Base-by-base conservation (phyloP, 1,140 invertebrate genomes). In the Drosophila pruinosa region DNA sequence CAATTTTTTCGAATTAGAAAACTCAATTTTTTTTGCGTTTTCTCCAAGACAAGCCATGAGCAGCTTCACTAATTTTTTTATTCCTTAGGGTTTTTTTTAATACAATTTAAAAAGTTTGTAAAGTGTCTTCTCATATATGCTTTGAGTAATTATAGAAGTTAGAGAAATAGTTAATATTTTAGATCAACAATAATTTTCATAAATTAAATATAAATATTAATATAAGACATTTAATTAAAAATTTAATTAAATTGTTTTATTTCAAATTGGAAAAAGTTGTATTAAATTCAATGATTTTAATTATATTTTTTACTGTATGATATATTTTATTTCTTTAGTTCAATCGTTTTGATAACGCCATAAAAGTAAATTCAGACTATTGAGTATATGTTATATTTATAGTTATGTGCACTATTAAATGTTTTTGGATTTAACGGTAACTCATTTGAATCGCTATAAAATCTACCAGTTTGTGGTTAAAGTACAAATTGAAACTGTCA, bases 1-100 rank as follows among this genome's bases (percentile, higher is more conserved):
- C 82, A 86, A 86, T 88, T 75, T 86, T 86, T 86, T 82, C 64
- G 81, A 85, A 85, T 85, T 85, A 81, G 78, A 75, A 58, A 28
- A 5, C 26, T 5, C 8, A 28, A 48, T 47, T 45, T 45, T 26
- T 52, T 31, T 38, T 41, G 22, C 26, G 6, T 28, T 21, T 43
- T 21, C 31, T 19, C 3, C n/a, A 10, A 64, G 28, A 56, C 62
- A 58, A 52, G 39, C 26, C 24, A 26, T 52, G 45, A 62, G 71
- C 21, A 50, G 61, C 72, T 65, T 57, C 72, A 65, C 72, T 68
- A 54, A 65, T 61, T 72, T 83, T 22, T 28, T 22, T n/a, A 7
- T 5, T 21, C 10, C 1, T 21, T 59, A 24, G 15, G 4, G 3
- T 48, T 26, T 43, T 54, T 31, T 34, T 45, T 15, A 4, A 12